Evolutionary conservation across 2,888 invertebrate genomes (phyloP), one percentile per base, ranked within the genome.

Genomic region (Zonitis immaculata): DNA sequence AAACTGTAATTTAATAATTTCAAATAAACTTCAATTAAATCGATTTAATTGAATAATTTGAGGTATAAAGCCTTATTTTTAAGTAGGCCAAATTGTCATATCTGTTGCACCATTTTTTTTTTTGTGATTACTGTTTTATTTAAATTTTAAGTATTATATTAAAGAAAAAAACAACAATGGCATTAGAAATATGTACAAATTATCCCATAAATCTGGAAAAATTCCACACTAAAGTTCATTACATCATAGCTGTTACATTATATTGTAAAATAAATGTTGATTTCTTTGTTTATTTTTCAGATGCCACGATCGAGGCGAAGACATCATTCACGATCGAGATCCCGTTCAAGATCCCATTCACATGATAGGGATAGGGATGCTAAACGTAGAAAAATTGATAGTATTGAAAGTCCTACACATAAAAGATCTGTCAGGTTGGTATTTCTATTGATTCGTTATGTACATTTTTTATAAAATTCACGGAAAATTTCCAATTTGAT

Each of bases 261-360:
- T 16, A 4, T 7, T 18, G 39, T 16, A n/a, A n/a, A n/a, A n/a
- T n/a, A n/a, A n/a, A 12, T 44, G 9, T 20, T 43, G 8, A 22
- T 20, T 7, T n/a, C 4, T 2, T 32, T 30, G 22, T 44, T 53
- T 56, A 50, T 59, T 56, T 76, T 75, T 51, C 79, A 90, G 90
- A 90, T 90, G 90, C 90, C 90, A 71, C 85, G 89, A 67, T 87
- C 87, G 62, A 83, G 89, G 67, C 86, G 90, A 80, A 86, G 89
- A 78, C 88, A 89, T 74, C 87, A 88, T 71, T 84, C 85, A 56
- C 74, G 83, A 46, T 84, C 82, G 30, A 84, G 80, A 60, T 83
- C 83, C 60, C 78, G 82, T 62, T 82, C 83, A 46, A 74, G 80
- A 54, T 82, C 82, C 1, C 77, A 80, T 39, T 81, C 81, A 9